Evolutionary conservation across 2,888 invertebrate species (phyloP).

Genomic region (Melanotus villosus): DNA sequence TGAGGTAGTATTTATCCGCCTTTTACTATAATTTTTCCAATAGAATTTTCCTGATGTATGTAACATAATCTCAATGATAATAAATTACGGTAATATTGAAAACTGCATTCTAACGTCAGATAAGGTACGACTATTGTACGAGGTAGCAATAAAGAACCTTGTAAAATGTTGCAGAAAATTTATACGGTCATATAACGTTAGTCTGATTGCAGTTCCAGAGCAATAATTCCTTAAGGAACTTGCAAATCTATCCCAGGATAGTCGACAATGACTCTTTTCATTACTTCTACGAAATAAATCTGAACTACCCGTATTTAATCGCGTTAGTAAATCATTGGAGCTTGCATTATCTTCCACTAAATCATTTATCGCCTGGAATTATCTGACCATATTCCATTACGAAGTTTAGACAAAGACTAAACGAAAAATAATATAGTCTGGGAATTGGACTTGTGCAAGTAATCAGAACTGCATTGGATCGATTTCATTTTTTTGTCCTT

Average conservation of each 20-base stretch:
- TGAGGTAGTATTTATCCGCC: no score
- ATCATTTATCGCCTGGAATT: constrained; percentile 42
- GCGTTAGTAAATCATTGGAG: constrained; percentile 42
- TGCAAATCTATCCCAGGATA: constrained; percentile 2
- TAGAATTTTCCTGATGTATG: no score
- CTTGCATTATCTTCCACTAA: constrained; percentile 43
- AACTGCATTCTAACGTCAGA: not conserved
- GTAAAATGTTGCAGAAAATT: constrained; percentile 25
- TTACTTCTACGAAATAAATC: constrained; percentile 25
- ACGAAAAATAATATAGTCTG: constrained; percentile 45
- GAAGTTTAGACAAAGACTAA: constrained; percentile 33
- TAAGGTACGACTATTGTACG: not conserved
- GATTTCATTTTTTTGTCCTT: not conserved
- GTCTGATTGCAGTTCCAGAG: constrained; percentile 20
- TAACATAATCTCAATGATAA: no score
- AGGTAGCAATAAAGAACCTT: constrained; percentile 1
- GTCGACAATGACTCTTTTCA: constrained; percentile 18
- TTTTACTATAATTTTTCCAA: no score
- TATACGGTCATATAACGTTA: constrained; percentile 18
- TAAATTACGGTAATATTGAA: not conserved
- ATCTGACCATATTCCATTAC: constrained; percentile 43
- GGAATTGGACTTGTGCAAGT: constrained; percentile 33
- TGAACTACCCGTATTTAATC: constrained; percentile 27
- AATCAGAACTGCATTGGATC: constrained; percentile 27
- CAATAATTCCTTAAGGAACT: constrained; percentile 24